These are phyloP conservation scores for Panthera uncia DNA, from an alignment of 2,113 vertebrate genomes.

Conservation along the genomic window DNA sequence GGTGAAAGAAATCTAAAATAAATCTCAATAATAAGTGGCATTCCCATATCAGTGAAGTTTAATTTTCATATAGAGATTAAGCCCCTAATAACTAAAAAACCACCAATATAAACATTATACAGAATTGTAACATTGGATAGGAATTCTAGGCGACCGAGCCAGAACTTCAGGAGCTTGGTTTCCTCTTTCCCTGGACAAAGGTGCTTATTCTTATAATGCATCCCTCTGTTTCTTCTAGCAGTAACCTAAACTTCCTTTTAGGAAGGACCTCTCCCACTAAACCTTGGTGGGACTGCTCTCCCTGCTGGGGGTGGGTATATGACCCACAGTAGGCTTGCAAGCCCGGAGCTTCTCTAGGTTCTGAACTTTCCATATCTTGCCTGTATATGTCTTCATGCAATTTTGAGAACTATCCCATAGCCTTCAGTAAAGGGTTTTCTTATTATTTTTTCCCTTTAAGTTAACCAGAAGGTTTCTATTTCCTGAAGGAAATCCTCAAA, in stretches of 20 bases:
- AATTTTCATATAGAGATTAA: background rate
- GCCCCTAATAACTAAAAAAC: background rate
- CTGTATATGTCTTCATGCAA: background rate
- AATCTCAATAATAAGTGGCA: background rate
- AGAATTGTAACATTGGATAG: background rate
- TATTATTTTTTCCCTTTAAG: background rate
- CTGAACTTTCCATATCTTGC: background rate
- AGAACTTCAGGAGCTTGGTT: background rate
- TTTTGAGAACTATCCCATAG: background rate
- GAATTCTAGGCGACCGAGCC: background rate
- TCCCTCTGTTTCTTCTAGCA: background rate
- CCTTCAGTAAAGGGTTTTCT: background rate
- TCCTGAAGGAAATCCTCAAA: background rate
- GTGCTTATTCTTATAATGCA: background rate
- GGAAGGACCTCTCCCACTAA: background rate
- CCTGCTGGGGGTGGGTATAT: too few relatives aligned
- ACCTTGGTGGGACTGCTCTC: background rate
- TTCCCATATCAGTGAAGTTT: background rate
- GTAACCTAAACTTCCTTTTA: background rate
- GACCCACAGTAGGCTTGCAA: background rate
- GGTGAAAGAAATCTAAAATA: constrained; percentile 7
- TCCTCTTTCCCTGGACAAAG: background rate
- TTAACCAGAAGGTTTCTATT: background rate
- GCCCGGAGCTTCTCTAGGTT: background rate
- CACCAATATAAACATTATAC: background rate